Conservation (phyloP, 2,113 vertebrate species). For the Eretmochelys imbricata region DNA sequence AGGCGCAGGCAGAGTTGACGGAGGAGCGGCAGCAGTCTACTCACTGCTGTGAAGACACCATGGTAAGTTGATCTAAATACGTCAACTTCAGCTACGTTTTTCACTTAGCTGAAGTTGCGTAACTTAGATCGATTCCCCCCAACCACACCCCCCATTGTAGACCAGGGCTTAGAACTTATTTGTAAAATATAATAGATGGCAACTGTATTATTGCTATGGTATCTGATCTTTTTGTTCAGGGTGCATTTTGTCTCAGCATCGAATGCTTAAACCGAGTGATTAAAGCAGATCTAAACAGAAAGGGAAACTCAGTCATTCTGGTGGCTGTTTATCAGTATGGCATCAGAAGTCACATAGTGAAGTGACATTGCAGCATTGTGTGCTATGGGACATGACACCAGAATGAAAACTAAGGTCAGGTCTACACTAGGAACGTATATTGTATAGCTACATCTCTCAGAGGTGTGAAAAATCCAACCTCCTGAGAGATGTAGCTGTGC, state of each 20-base stretch:
- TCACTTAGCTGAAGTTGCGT: too few relatives aligned
- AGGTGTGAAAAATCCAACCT: not conserved
- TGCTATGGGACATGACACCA: not conserved
- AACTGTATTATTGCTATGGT: not conserved
- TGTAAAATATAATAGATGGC: not conserved
- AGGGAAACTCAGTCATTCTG: not conserved
- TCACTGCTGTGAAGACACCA: too few relatives aligned
- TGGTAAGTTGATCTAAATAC: too few relatives aligned
- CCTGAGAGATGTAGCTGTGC: not conserved
- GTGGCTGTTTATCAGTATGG: not conserved
- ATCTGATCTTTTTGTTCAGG: not conserved
- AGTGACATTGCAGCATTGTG: not conserved
- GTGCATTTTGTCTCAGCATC: not conserved
- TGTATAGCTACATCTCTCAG: not conserved
- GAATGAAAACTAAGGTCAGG: not conserved
- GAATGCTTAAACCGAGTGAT: not conserved
- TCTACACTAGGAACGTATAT: not conserved
- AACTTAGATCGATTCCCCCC: too few relatives aligned
- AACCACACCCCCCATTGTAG: too few relatives aligned
- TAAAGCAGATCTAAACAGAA: not conserved
- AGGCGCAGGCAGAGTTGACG: too few relatives aligned
- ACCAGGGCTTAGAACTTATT: not conserved
- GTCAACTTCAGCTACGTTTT: too few relatives aligned
- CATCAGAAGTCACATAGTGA: not conserved
- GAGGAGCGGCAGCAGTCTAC: too few relatives aligned